Percentiles rank a stretch among this genome's conserved stretches.
Conservation (phyloP, 1,140 invertebrate species). For the Euglossa dilemma region DNA sequence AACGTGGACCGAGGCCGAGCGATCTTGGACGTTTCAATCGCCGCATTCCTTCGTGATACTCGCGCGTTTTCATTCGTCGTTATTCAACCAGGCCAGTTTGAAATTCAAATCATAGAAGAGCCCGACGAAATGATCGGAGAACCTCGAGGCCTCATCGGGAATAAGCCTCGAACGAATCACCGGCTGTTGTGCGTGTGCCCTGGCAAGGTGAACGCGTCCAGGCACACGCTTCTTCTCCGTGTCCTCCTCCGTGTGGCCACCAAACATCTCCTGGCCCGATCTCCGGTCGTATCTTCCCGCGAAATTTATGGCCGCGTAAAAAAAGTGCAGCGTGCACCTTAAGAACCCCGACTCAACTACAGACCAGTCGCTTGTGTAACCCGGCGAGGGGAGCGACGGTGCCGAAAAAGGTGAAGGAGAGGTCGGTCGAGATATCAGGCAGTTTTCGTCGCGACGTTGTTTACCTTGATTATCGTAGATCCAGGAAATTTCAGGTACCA, state of each 20-base stretch:
- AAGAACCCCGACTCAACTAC: not conserved
- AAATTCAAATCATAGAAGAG: conserved; percentile 29
- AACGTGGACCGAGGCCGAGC: conserved; percentile 1
- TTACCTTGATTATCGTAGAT: conserved; percentile 63
- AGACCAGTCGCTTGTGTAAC: not conserved
- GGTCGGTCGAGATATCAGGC: conserved; percentile 34
- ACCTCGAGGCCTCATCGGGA: not conserved
- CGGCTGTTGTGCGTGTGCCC: not conserved
- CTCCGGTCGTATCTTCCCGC: conserved; percentile 13
- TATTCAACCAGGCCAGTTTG: not conserved
- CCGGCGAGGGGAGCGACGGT: not conserved
- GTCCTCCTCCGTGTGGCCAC: not conserved
- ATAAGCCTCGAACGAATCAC: not conserved
- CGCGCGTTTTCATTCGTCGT: not conserved
- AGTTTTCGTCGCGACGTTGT: conserved; percentile 53
- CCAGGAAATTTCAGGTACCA: conserved; percentile 44
- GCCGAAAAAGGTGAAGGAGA: conserved; percentile 13
- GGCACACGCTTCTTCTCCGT: not conserved
- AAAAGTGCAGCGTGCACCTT: conserved; percentile 30
- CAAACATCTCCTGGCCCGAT: conserved; percentile 10
- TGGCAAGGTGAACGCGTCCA: not conserved
- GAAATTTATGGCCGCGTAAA: conserved; percentile 23
- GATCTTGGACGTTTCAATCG: not conserved
- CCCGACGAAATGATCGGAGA: not conserved
- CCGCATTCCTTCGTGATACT: not conserved